Evolutionary conservation across 2,888 invertebrate genomes (phyloP), one percentile per base, ranked within the genome.

Genomic region (Drosophila eohydei): DNA sequence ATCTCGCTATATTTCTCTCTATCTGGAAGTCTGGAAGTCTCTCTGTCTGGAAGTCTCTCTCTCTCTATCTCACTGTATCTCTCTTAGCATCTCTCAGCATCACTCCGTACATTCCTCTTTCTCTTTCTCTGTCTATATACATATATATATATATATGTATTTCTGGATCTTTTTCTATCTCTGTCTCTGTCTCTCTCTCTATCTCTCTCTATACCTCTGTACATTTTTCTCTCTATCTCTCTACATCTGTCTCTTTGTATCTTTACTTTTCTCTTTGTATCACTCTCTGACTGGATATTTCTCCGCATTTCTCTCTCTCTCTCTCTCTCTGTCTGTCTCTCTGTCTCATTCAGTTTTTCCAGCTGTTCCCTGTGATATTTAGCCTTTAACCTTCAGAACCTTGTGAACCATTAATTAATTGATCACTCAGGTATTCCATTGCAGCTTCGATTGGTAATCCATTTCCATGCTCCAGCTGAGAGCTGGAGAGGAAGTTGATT

Each of bases 401-500:
- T 21, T 21, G 11, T 9, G 1, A 9, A 12, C 38, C 28, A 7
- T 21, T 32, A 41, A 56, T 43, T 41, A 28, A 34, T 26, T 57
- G 28, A 57, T 46, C 28, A n/a, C 7, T 44, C 44, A 16, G 28
- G 36, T 28, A 11, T 26, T 26, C 6, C 14, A 40, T 43, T 51
- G 21, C 48, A 40, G 41, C 40, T 30, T 51, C n/a, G 38, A 61
- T 36, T 68, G 60, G 34, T 21, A 43, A 12, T 21, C 16, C 43
- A 12, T 38, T 38, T 52, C 7, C 28, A 41, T 51, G 44, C 73
- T 46, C 26, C 59, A 56, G 40, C 38, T 43, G 34, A 9, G 48
- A 51, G 51, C 59, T 52, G 40, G 9, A 52, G 52, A 48, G 52
- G 21, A 57, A 44, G 44, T 46, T 77, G 63, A 75, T 75, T 75